Percentiles rank a stretch among this genome's conserved stretches.
Conservation (phyloP, 2,113 vertebrate species). For the Argyrosomus japonicus region DNA sequence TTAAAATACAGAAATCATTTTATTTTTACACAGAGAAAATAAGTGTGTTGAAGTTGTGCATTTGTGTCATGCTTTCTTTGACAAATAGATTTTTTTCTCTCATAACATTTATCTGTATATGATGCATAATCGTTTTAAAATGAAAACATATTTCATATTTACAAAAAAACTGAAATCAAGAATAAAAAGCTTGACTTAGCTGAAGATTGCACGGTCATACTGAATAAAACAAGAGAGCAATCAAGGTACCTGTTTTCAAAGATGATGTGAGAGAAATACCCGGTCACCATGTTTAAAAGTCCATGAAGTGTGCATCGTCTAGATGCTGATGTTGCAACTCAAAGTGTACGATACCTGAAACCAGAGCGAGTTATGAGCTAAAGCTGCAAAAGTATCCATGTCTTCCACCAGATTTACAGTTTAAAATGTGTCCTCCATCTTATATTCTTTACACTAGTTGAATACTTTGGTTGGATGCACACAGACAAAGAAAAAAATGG, state of each 20-base stretch:
- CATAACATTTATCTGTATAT: constrained; percentile 48
- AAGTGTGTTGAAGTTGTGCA: constrained; percentile 24
- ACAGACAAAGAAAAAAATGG: constrained; percentile 50
- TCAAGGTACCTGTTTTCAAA: constrained; percentile 20
- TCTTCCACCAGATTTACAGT: constrained; percentile 4
- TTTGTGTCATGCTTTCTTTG: constrained; percentile 33
- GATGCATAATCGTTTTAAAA: constrained; percentile 56
- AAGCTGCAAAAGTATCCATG: constrained; percentile 26
- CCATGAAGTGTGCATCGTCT: constrained; percentile 37
- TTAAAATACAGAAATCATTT: constrained; percentile 53
- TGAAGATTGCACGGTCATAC: constrained; percentile 44
- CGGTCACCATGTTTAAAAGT: constrained; percentile 28
- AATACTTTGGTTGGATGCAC: constrained; percentile 69
- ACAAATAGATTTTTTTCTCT: constrained; percentile 29
- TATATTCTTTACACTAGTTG: constrained; percentile 51
- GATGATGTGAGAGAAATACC: constrained; percentile 48
- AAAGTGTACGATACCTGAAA: constrained; percentile 53
- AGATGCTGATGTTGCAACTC: constrained; percentile 47
- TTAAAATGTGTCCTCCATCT: constrained; percentile 37
- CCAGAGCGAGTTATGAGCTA: constrained; percentile 29
- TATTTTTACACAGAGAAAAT: constrained; percentile 52
- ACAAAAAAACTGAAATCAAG: constrained; percentile 64
- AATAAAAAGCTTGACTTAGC: constrained; percentile 44
- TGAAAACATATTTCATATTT: constrained; percentile 66
- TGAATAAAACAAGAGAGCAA: constrained; percentile 53